Percentiles rank a stretch among this genome's conserved stretches.
phyloP scores from a whole-genome alignment of 2,888 invertebrate species.

The Agonopterix heracliana region DNA sequence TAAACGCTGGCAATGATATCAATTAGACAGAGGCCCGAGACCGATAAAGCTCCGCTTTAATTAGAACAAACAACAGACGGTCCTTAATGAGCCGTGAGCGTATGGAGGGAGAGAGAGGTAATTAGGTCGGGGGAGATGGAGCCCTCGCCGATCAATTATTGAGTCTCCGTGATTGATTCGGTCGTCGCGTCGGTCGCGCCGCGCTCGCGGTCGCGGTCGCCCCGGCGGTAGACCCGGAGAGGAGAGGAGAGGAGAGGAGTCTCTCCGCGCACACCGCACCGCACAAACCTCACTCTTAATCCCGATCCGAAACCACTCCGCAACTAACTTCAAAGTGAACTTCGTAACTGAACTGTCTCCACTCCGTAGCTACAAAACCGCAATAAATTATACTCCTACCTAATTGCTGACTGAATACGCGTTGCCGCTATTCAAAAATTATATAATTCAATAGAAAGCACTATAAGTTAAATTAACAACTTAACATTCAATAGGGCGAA shows the following conservation, averaged over 20 bases:
- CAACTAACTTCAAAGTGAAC: conserved; percentile 1
- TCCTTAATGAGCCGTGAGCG: conserved; percentile 71
- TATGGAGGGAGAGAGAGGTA: conserved; percentile 66
- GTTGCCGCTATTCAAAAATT: background rate
- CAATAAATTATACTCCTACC: background rate
- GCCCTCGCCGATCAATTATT: conserved; percentile 63
- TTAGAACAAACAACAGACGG: conserved; percentile 75
- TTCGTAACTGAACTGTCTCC: conserved; percentile 7
- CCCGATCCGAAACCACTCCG: conserved; percentile 12
- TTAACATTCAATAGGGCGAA: conserved; percentile 15
- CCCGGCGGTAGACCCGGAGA: conserved; percentile 4
- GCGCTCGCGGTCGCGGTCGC: conserved; percentile 10
- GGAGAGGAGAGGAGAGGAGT: background rate
- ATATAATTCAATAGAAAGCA: background rate
- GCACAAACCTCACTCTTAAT: conserved; percentile 32
- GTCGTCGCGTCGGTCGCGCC: conserved; percentile 25
- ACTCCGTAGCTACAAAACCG: background rate
- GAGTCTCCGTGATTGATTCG: conserved; percentile 65
- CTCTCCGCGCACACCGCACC: conserved; percentile 17
- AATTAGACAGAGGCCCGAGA: conserved; percentile 67
- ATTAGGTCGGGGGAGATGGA: conserved; percentile 59
- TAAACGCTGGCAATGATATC: conserved; percentile 74
- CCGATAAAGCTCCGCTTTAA: conserved; percentile 74
- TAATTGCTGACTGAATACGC: background rate
- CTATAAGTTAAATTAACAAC: conserved; percentile 25